These are phyloP conservation scores for Drosophila tsacasi DNA, from an alignment of 1,140 invertebrate species.

Conservation along the genomic window DNA sequence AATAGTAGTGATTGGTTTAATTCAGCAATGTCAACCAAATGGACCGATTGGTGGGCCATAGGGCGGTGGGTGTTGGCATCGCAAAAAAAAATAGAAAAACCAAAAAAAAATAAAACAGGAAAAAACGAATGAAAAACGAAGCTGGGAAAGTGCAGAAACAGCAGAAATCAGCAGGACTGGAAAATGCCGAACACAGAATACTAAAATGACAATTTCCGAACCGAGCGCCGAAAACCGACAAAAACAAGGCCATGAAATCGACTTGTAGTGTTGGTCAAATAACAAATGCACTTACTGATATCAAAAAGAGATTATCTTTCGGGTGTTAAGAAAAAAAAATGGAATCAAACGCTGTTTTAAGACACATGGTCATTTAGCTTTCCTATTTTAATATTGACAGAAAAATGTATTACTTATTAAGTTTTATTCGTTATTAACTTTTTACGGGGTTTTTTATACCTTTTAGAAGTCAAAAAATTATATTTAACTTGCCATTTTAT, in stretches of 20 bases:
- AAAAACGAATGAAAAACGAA: constrained; percentile 42
- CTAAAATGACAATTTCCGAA: constrained; percentile 80
- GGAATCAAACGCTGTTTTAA: background rate
- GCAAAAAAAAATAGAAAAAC: constrained; percentile 11
- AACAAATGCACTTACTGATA: constrained; percentile 36
- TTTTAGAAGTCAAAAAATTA: no score
- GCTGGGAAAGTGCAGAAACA: constrained; percentile 71
- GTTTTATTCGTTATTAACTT: background rate
- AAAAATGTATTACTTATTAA: no score
- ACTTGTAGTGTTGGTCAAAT: background rate
- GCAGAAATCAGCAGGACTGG: constrained; percentile 77
- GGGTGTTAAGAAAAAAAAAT: background rate
- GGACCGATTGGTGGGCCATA: constrained; percentile 45
- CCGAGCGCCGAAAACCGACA: constrained; percentile 60
- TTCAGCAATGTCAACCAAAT: constrained; percentile 83
- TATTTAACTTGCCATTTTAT: background rate
- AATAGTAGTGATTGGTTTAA: constrained; percentile 84
- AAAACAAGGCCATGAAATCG: constrained; percentile 55
- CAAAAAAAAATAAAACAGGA: constrained; percentile 19
- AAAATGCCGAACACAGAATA: constrained; percentile 67
- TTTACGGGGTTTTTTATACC: background rate
- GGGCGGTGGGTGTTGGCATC: constrained; percentile 11
- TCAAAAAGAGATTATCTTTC: background rate
- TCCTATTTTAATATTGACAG: no score
- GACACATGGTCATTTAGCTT: no score